These are phyloP conservation scores for Parotia lawesii DNA, from an alignment of 2,113 vertebrate species.

Conservation along the genomic window DNA sequence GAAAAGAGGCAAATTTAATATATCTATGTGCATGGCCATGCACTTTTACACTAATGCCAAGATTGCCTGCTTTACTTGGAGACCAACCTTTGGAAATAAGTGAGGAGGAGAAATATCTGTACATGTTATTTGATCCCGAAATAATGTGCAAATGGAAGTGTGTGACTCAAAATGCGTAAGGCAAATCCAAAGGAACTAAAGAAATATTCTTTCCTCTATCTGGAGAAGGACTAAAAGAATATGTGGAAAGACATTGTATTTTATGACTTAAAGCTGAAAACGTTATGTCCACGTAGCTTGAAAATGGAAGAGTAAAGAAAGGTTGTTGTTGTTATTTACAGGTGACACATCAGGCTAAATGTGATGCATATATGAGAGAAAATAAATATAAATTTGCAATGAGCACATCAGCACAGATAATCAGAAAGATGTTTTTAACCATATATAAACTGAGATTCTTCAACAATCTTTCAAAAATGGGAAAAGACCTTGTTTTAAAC, in stretches of 20 bases:
- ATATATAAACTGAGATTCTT: background rate
- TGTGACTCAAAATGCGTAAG: background rate
- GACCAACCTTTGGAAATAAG: background rate
- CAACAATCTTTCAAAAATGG: background rate
- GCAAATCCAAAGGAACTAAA: background rate
- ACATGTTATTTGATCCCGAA: background rate
- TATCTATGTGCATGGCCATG: background rate
- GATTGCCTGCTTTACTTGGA: background rate
- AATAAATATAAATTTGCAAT: background rate
- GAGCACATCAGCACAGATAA: background rate
- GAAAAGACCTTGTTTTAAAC: background rate
- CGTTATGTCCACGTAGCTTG: background rate
- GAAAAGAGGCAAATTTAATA: background rate
- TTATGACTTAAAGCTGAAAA: background rate
- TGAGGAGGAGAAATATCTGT: background rate
- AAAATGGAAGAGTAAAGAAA: background rate
- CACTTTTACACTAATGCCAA: background rate
- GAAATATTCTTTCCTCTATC: background rate
- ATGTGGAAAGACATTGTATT: background rate
- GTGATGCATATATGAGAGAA: background rate
- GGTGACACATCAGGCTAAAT: background rate
- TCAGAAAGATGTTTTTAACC: background rate
- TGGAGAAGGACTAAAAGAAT: background rate
- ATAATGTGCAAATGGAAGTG: background rate
- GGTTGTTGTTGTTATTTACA: background rate